phyloP scores from a whole-genome alignment of 2,113 vertebrate genomes.

The Alexandromys fortis region DNA sequence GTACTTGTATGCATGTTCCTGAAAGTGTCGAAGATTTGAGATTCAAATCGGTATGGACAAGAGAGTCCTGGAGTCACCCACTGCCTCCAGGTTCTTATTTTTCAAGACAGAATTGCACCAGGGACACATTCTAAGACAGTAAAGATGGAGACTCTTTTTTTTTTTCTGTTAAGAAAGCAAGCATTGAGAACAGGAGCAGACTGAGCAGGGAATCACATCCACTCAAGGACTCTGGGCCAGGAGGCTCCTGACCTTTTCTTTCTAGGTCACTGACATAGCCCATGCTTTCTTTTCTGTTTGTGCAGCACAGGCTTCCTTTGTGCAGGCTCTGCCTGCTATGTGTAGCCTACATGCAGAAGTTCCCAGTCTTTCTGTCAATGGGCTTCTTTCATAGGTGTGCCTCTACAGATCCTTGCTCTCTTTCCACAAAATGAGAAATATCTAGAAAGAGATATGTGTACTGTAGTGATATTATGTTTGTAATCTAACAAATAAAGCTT shows the following conservation, averaged over 20 bases:
- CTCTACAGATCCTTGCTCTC: neutral
- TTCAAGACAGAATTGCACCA: neutral
- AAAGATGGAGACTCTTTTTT: neutral
- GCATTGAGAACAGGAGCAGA: neutral
- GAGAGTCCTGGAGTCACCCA: neutral
- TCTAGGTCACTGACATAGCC: too few species aligned
- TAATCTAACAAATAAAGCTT: too few species aligned
- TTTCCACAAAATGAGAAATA: neutral
- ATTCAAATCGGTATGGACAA: neutral
- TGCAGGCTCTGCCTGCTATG: neutral
- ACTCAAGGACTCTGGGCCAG: neutral
- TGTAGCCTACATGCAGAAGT: neutral
- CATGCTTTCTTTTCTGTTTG: neutral
- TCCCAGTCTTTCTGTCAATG: neutral
- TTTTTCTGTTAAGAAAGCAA: neutral
- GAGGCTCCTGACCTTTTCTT: neutral
- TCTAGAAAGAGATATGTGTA: neutral
- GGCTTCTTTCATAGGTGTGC: neutral
- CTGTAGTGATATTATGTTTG: too few species aligned
- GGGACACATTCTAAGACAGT: neutral
- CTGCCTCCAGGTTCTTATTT: too few species aligned
- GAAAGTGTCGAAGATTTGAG: neutral
- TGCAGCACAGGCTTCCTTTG: neutral
- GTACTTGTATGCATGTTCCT: neutral
- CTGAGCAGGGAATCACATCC: neutral